A percentile compares a stretch with the other conserved stretches of the same genome.
Evolutionary conservation across 2,113 vertebrate genomes (phyloP).

Genomic region (Pluvialis apricaria): DNA sequence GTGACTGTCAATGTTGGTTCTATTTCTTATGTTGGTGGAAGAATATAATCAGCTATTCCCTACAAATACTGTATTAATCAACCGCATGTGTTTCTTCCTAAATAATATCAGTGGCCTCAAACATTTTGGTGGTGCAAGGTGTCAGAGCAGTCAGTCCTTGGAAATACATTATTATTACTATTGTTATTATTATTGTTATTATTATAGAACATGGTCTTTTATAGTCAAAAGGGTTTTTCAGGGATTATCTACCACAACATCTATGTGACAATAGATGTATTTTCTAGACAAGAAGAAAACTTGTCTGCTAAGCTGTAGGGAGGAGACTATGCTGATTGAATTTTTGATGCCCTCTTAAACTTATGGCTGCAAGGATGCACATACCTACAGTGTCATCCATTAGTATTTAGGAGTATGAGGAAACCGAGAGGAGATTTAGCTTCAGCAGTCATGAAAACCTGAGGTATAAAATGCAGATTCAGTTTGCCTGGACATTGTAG

Average conservation of each 20-base stretch:
- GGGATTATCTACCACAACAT: background rate
- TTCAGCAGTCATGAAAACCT: background rate
- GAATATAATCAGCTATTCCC: background rate
- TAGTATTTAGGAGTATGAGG: background rate
- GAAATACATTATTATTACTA: background rate
- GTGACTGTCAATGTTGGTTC: background rate
- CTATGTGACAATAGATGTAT: background rate
- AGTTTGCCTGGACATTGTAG: background rate
- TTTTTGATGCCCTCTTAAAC: background rate
- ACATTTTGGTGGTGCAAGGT: background rate
- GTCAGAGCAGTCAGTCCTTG: background rate
- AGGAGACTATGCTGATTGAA: background rate
- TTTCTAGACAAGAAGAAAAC: background rate
- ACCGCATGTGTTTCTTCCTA: background rate
- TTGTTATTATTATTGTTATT: no score
- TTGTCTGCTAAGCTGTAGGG: background rate
- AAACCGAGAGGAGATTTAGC: background rate
- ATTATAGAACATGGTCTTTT: background rate
- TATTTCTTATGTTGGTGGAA: background rate
- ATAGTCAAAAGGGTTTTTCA: background rate
- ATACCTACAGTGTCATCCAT: background rate
- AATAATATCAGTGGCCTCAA: background rate
- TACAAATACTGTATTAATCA: background rate
- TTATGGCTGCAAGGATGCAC: background rate
- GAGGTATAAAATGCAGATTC: background rate